Conservation (phyloP, 2,888 invertebrate genomes). For the Colostygia pectinataria region DNA sequence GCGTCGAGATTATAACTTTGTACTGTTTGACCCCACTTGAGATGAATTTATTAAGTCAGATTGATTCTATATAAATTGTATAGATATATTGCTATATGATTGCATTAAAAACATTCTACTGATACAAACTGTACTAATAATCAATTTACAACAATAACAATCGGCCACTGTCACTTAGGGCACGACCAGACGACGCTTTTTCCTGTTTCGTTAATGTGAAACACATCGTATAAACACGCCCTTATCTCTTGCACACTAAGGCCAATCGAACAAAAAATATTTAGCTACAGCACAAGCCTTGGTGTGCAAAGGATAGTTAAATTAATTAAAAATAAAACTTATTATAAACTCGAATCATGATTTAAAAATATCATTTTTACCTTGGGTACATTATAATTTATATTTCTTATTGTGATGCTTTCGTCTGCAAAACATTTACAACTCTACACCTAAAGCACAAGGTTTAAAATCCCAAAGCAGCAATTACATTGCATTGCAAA, state of each 20-base stretch:
- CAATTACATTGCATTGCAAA: constrained; percentile 20
- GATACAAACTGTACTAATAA: constrained; percentile 22
- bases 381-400: no score
- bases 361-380: no score
- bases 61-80: constrained; percentile 7
- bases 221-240: no score
- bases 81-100: constrained; percentile 25
- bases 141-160: constrained; percentile 24
- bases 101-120: constrained; percentile 18
- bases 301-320: no score
- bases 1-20: constrained; percentile 9
- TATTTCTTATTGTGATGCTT: constrained; percentile 19
- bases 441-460: constrained; percentile 4
- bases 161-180: constrained; percentile 25
- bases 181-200: no score
- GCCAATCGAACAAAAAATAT: no score
- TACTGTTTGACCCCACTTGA: constrained; percentile 18
- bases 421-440: background rate
- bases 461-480: constrained; percentile 4
- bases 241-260: no score
- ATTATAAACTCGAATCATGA: no score
- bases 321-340: no score
- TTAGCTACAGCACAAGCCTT: no score
- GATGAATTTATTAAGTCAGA: constrained; percentile 16
- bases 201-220: no score